Percentiles rank a stretch among this genome's conserved stretches.
phyloP scores from a whole-genome alignment of 2,888 invertebrate species.

The Biston stratarius region DNA sequence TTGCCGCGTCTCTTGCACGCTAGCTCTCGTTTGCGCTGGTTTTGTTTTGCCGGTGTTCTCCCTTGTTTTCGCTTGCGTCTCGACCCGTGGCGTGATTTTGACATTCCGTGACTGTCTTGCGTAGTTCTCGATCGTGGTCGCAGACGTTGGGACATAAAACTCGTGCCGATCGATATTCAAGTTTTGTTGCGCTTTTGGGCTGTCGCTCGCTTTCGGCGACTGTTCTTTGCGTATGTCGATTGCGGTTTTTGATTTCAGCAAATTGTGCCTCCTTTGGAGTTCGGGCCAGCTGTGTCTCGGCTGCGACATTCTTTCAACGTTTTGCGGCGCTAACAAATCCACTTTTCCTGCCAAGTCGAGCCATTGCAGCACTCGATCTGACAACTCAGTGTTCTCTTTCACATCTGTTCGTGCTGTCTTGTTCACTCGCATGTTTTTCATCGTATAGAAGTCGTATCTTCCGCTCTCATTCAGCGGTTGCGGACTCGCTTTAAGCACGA shows the following conservation, averaged over 20 bases:
- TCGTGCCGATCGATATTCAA: conserved; percentile 77
- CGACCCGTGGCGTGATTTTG: conserved; percentile 71
- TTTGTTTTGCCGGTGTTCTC: conserved; percentile 65
- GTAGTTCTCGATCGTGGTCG: conserved; percentile 82
- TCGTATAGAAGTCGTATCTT: conserved; percentile 59
- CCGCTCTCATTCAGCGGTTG: conserved; percentile 64
- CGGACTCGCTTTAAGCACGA: conserved; percentile 63
- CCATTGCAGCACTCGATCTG: conserved; percentile 93
- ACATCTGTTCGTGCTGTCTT: conserved; percentile 69
- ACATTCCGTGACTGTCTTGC: conserved; percentile 81
- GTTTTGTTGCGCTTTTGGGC: conserved; percentile 68
- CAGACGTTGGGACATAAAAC: conserved; percentile 77
- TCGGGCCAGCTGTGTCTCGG: conserved; percentile 80
- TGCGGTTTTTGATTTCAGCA: conserved; percentile 73
- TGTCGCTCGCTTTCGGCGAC: conserved; percentile 62
- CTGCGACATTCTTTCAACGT: conserved; percentile 69
- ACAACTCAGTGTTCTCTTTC: conserved; percentile 75
- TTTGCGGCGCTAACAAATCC: conserved; percentile 72
- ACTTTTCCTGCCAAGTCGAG: conserved; percentile 90
- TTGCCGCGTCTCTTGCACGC: conserved; percentile 72
- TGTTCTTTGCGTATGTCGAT: conserved; percentile 68
- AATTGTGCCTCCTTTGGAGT: conserved; percentile 67
- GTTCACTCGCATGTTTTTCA: conserved; percentile 72
- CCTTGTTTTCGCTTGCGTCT: conserved; percentile 60
- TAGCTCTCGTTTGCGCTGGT: conserved; percentile 64